Conservation (phyloP, 2,797 vertebrate species). For the Sternotherus odoratus region DNA sequence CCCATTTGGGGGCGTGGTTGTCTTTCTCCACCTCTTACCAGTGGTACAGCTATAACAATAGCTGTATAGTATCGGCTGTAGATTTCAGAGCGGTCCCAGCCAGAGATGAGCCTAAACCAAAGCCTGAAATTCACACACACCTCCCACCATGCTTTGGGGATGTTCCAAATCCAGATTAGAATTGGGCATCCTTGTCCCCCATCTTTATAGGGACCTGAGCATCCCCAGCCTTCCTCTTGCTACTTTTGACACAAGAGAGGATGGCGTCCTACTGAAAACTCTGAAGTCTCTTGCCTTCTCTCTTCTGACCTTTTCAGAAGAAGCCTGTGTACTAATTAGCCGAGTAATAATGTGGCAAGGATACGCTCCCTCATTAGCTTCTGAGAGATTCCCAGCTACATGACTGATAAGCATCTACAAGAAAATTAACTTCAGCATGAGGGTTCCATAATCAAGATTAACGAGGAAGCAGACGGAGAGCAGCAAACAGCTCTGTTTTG, state of each 20-base stretch:
- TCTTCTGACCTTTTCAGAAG: slow-evolving; percentile 39
- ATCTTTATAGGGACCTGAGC: rapidly evolving
- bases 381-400: slow-evolving; percentile 53
- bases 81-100: neutral
- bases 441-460: slow-evolving; percentile 72
- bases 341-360: slow-evolving; percentile 53
- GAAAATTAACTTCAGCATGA: slow-evolving; percentile 68
- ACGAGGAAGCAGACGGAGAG: slow-evolving; percentile 22
- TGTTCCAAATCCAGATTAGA: neutral
- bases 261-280: neutral
- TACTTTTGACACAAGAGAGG: neutral
- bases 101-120: neutral
- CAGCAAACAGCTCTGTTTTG: neutral
- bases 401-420: slow-evolving; percentile 70
- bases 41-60: neutral
- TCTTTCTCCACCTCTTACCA: neutral
- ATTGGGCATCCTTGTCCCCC: neutral
- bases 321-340: slow-evolving; percentile 70
- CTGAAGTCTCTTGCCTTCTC: neutral
- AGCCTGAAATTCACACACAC: neutral
- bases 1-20: neutral
- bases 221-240: neutral
- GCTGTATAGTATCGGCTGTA: neutral
- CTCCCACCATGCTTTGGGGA: neutral
- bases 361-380: slow-evolving; percentile 71